phyloP scores from a whole-genome alignment of 2,113 vertebrate genomes.

The Malurus alboscapulatus region DNA sequence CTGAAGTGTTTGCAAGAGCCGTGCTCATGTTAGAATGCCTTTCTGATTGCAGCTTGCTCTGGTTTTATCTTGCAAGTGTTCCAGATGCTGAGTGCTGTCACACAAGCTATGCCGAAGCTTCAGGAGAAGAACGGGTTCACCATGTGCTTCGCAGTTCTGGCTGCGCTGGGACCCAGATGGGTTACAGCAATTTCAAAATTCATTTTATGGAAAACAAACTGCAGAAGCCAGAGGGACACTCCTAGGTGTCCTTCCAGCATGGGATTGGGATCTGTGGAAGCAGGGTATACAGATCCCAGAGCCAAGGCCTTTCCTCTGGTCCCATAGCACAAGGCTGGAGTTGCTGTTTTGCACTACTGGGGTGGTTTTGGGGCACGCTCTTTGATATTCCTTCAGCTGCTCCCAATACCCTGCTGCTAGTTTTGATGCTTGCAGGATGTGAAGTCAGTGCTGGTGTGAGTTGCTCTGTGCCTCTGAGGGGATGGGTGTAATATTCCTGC shows the following conservation, averaged over 20 bases:
- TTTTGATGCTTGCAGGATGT: neutral
- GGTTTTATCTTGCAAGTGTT: neutral
- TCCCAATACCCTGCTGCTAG: neutral
- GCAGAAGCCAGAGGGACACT: neutral
- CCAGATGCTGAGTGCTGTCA: neutral
- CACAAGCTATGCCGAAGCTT: neutral
- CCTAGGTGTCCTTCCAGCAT: neutral
- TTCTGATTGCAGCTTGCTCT: neutral
- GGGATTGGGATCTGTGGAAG: neutral
- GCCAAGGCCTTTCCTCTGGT: neutral
- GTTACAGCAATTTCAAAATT: neutral
- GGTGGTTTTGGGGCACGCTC: accelerated
- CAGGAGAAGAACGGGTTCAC: neutral
- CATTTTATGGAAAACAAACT: neutral
- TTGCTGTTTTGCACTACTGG: accelerated
- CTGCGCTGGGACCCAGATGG: neutral
- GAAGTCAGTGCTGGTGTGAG: neutral
- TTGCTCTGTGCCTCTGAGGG: neutral
- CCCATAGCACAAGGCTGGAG: neutral
- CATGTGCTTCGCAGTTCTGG: neutral
- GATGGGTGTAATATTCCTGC: neutral
- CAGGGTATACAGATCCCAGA: accelerated
- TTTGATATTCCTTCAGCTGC: accelerated
- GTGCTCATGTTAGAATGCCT: neutral
- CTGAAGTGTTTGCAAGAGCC: neutral